Conservation (phyloP, 2,113 vertebrate genomes). For the Turnix velox region DNA sequence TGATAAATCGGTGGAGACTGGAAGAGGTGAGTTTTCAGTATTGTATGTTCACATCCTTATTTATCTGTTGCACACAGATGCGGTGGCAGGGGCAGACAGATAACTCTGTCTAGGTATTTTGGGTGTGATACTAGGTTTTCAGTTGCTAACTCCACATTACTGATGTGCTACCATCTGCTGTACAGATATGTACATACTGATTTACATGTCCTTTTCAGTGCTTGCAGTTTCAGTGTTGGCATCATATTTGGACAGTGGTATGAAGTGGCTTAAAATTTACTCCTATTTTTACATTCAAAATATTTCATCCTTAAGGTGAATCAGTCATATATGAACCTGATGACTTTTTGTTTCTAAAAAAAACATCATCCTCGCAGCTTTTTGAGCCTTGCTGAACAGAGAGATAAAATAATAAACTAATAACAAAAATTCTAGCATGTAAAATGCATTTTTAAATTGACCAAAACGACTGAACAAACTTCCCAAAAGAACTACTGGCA, state of each 20-base stretch:
- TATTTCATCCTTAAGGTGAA: neutral
- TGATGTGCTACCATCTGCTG: neutral
- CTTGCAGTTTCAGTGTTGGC: neutral
- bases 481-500: neutral
- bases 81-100: neutral
- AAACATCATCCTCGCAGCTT: neutral
- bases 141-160: neutral
- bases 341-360: neutral
- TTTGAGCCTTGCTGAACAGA: neutral
- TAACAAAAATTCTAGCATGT: neutral
- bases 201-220: neutral
- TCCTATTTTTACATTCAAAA: neutral
- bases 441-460: neutral
- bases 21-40: slow-evolving; percentile 82
- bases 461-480: neutral
- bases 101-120: neutral
- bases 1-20: slow-evolving; percentile 92
- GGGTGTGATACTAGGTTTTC: neutral
- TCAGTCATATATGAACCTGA: neutral
- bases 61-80: neutral
- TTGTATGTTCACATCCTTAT: neutral
- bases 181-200: neutral
- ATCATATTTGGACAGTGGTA: neutral
- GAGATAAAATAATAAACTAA: neutral
- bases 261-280: neutral